Evolutionary conservation across 2,797 vertebrate genomes (phyloP).

Genomic region (Acanthurus lineatus): DNA sequence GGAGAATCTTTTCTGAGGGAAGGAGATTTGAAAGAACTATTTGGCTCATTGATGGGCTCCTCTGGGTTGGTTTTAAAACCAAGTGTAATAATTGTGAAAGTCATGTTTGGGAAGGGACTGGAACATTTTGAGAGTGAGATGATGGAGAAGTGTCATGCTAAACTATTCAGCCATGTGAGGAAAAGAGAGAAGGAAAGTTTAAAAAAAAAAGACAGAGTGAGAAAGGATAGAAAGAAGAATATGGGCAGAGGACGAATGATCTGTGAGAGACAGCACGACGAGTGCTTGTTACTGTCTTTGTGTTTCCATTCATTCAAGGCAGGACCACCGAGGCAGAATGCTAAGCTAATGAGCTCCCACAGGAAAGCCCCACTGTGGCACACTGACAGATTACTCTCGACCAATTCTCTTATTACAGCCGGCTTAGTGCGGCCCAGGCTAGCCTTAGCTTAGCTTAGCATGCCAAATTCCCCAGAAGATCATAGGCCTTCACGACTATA

Average conservation of each 20-base stretch:
- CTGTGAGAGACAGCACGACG: conserved; percentile 33
- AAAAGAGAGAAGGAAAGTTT: not conserved
- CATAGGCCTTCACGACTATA: conserved; percentile 23
- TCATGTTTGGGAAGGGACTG: conserved; percentile 6
- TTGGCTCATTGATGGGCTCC: conserved; percentile 35
- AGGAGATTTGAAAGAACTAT: conserved; percentile 29
- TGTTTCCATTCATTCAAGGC: conserved; percentile 59
- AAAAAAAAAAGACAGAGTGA: too few relatives aligned
- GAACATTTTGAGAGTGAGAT: conserved; percentile 16
- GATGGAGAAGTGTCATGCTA: not conserved
- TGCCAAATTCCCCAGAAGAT: conserved; percentile 56
- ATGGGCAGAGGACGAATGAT: conserved; percentile 11
- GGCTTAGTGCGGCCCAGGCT: conserved; percentile 31
- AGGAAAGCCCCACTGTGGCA: conserved; percentile 67
- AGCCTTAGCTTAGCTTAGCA: conserved; percentile 57
- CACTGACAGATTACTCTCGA: conserved; percentile 59
- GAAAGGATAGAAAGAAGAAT: conserved; percentile 6
- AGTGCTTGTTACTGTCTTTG: conserved; percentile 60
- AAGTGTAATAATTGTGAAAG: conserved; percentile 22
- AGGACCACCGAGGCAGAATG: conserved; percentile 62
- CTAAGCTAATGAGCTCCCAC: conserved; percentile 83
- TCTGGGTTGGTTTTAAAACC: conserved; percentile 28
- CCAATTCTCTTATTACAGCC: conserved; percentile 60
- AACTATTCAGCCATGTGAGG: not conserved
- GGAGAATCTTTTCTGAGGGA: conserved; percentile 39